Evolutionary conservation across 2,888 invertebrate species (phyloP), one percentile per base, ranked within the genome.

Genomic region (Heliconius sara): DNA sequence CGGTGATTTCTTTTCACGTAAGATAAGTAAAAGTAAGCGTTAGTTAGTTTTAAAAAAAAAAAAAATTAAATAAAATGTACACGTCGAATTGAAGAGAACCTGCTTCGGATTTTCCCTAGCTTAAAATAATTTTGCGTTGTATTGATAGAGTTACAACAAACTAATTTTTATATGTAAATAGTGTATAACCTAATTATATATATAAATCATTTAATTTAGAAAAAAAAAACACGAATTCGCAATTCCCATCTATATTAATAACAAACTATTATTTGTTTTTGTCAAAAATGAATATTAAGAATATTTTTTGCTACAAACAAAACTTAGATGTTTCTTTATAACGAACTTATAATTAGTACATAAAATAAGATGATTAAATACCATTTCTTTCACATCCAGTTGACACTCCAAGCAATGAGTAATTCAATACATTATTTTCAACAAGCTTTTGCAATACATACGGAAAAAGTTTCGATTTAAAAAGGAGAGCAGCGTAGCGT

Each of bases 401-500:
- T 22, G 67, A 27, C 71, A 39, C 43, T 67, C 67, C 71, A 22
- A 75, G 60, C 27, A 47, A 65, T 77, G 27, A 22, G 66, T 70
- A 70, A 70, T 66, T 81, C 63, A 79, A 80, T 79, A 82, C 80
- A 79, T 81, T 19, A 25, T 79, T 6, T 63, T 65, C 19, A 76
- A 73, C 60, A 66, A 57, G 74, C 70, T n/a, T 25, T 16, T 77
- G 52, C 39, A 43, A 72, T 67, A 65, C 67, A 63, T 77, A 83
- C 85, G 85, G 73, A 81, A 84, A 85, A 85, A 85, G 85, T 85
- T 85, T 82, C 57, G 30, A 65, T 73, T 76, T 77, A 10, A 68
- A 52, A 16, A 25, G 66, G 74, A 75, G 74, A 78, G 27, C 74
- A 57, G 43, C 83, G 83, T 80, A 83, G 77, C 82, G 81, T 82